Percentiles rank a stretch among this genome's conserved stretches.
Evolutionary conservation across 2,113 vertebrate genomes (phyloP).

Genomic region (Acanthochromis polyacanthus): DNA sequence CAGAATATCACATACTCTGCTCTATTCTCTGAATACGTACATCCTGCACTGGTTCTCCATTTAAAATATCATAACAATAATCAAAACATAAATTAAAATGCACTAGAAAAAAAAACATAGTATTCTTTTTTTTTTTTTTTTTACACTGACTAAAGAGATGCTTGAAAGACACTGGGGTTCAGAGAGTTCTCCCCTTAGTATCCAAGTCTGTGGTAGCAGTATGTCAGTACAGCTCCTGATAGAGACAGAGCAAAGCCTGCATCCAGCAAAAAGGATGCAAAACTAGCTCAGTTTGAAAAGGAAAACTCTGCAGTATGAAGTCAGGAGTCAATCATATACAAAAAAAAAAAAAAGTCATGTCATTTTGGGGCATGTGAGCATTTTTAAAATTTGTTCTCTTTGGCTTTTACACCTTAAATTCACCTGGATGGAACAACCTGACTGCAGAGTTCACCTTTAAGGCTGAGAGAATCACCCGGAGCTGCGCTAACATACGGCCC

Average conservation of each 20-base stretch:
- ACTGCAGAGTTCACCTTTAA: conserved; percentile 55
- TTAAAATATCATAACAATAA: conserved; percentile 79
- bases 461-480: conserved; percentile 34
- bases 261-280: background rate
- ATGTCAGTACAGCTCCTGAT: conserved; percentile 51
- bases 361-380: background rate
- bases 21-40: conserved; percentile 73
- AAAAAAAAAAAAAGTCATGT: background rate
- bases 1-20: conserved; percentile 66
- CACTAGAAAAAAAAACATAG: conserved; percentile 68
- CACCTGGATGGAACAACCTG: background rate
- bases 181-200: conserved; percentile 48
- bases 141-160: conserved; percentile 76
- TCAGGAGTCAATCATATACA: background rate
- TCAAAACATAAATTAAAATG: conserved; percentile 84
- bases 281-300: conserved; percentile 34
- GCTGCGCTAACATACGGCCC: conserved; percentile 54
- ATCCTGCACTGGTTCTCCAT: conserved; percentile 69
- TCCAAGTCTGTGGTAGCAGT: conserved; percentile 34
- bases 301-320: conserved; percentile 53
- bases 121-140: conserved; percentile 55
- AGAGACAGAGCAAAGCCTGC: conserved; percentile 3
- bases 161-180: conserved; percentile 59
- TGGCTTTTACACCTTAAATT: conserved; percentile 51
- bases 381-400: conserved; percentile 43